phyloP scores from a whole-genome alignment of 1,140 invertebrate genomes.

The Magallana angulata region DNA sequence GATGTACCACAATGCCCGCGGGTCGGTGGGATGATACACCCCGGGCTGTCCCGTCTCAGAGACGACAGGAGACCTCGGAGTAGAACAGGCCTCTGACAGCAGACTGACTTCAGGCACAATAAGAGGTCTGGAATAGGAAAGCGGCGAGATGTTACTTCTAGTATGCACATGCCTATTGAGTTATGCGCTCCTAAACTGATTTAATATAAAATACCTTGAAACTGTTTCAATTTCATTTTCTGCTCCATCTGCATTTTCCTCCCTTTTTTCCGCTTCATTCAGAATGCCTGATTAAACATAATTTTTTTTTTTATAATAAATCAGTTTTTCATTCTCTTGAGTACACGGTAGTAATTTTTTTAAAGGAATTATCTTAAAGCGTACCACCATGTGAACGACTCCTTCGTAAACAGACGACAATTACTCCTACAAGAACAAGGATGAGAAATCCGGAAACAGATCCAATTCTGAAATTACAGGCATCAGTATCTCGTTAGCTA shows the following conservation, averaged over 20 bases:
- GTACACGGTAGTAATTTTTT: too few species aligned
- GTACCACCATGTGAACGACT: background rate
- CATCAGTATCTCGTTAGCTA: too few species aligned
- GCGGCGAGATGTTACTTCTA: background rate
- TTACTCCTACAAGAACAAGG: background rate
- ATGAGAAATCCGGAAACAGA: background rate
- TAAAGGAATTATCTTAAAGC: too few species aligned
- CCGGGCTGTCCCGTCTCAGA: conserved; percentile 1
- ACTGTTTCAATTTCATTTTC: too few species aligned
- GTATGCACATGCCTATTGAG: too few species aligned
- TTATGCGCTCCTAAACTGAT: too few species aligned
- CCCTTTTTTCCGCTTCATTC: too few species aligned
- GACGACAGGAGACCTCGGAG: background rate
- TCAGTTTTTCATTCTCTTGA: too few species aligned
- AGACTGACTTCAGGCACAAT: background rate
- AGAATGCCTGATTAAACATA: too few species aligned
- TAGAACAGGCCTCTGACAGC: background rate
- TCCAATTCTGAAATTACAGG: background rate
- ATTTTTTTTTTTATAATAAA: too few species aligned
- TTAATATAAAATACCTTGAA: too few species aligned
- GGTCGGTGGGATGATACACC: background rate
- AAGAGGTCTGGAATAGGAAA: background rate
- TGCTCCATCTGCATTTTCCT: too few species aligned
- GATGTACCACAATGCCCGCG: background rate
- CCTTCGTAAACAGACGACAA: background rate